These are phyloP conservation scores for Cerastis rubricosa DNA, from an alignment of 2,888 invertebrate species.

Conservation along the genomic window DNA sequence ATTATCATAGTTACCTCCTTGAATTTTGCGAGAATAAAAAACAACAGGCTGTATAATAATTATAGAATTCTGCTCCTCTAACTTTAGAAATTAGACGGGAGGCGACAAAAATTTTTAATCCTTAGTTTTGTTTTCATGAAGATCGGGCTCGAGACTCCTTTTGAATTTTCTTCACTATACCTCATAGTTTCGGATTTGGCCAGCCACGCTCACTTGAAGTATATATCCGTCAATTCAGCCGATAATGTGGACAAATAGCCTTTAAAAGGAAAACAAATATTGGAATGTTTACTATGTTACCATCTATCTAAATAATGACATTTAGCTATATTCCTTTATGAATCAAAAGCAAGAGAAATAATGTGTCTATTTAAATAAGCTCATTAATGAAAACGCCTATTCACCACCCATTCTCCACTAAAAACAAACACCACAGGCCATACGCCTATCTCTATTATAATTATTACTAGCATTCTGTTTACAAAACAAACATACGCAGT, in stretches of 20 bases:
- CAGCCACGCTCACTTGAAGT: too few relatives aligned
- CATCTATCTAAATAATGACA: background rate
- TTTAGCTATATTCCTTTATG: background rate
- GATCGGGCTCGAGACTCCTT: too few relatives aligned
- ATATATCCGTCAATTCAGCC: background rate
- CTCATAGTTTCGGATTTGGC: too few relatives aligned
- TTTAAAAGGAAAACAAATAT: background rate
- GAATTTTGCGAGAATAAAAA: too few relatives aligned
- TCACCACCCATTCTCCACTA: background rate
- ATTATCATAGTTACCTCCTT: too few relatives aligned
- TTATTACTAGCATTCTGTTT: slow-evolving; percentile 30
- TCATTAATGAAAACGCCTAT: background rate
- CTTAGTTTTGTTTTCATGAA: too few relatives aligned
- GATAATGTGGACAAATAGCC: background rate
- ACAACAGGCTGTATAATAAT: too few relatives aligned
- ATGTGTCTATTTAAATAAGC: background rate
- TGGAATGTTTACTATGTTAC: background rate
- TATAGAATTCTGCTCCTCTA: too few relatives aligned
- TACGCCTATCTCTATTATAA: slow-evolving; percentile 16
- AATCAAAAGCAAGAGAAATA: background rate
- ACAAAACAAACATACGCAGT: slow-evolving; percentile 20
- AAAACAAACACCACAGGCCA: slow-evolving; percentile 33
- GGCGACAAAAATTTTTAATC: too few relatives aligned
- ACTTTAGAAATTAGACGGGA: too few relatives aligned
- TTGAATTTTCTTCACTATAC: too few relatives aligned